Percentiles rank a stretch among this genome's conserved stretches.
These are phyloP conservation scores for Samia ricini DNA, from an alignment of 1,140 invertebrate species.

Conservation along the genomic window DNA sequence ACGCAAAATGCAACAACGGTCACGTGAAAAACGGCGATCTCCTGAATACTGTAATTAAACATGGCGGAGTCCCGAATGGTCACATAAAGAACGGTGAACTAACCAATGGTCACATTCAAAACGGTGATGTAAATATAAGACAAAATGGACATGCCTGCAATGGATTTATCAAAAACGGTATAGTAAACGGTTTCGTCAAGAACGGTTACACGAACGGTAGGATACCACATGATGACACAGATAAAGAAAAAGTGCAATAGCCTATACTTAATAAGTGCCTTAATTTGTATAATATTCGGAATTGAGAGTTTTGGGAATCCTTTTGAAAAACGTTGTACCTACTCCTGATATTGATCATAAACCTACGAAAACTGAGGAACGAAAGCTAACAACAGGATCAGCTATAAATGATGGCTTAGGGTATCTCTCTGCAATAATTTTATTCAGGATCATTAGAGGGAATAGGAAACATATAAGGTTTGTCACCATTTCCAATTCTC, in stretches of 20 bases:
- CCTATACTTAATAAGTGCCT: slow-evolving; percentile 4
- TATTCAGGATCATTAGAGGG: too few relatives aligned
- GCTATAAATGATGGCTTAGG: too few relatives aligned
- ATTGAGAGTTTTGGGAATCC: background rate
- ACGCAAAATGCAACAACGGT: slow-evolving; percentile 32
- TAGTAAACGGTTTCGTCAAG: slow-evolving; percentile 9
- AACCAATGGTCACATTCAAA: background rate
- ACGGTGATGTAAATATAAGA: background rate
- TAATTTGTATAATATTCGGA: background rate
- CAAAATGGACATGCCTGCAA: slow-evolving; percentile 19
- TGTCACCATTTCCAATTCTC: background rate
- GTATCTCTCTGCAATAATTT: too few relatives aligned
- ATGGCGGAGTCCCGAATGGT: slow-evolving; percentile 29
- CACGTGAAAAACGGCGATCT: slow-evolving; percentile 29
- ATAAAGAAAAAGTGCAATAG: slow-evolving; percentile 64
- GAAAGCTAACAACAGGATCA: too few relatives aligned
- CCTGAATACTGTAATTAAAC: slow-evolving; percentile 23
- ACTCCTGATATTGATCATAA: too few relatives aligned
- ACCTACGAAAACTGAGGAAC: too few relatives aligned
- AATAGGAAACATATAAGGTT: background rate
- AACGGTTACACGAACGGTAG: slow-evolving; percentile 18
- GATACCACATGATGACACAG: slow-evolving; percentile 25
- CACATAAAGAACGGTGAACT: background rate
- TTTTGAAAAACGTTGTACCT: too few relatives aligned
- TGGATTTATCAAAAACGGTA: slow-evolving; percentile 14